These are phyloP conservation scores for Callimorpha dominula DNA, from an alignment of 2,888 invertebrate genomes.

Conservation along the genomic window DNA sequence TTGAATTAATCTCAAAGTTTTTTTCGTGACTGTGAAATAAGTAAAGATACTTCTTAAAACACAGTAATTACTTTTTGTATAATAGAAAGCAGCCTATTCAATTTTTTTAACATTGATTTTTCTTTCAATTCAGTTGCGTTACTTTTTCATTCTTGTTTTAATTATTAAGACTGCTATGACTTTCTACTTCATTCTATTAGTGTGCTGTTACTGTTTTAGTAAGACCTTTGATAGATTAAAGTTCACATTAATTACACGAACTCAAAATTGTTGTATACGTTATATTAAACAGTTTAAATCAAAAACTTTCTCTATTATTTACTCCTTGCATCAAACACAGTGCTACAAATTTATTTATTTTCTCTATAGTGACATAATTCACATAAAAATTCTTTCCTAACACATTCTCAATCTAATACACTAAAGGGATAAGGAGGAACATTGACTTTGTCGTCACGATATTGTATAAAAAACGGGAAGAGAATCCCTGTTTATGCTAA, in stretches of 20 bases:
- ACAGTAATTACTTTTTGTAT: no score
- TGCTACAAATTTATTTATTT: not conserved
- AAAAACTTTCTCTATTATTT: no score
- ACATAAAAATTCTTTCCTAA: slow-evolving; percentile 1
- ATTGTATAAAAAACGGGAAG: slow-evolving; percentile 13
- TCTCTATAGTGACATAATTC: not conserved
- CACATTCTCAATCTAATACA: slow-evolving; percentile 31
- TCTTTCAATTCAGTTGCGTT: no score
- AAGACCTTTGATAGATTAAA: no score
- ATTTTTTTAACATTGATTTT: no score
- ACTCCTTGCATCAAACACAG: not conserved
- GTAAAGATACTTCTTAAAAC: no score
- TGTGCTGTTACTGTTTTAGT: no score
- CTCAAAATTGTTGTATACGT: not conserved
- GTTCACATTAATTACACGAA: not conserved
- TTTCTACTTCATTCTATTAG: no score
- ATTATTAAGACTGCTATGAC: no score
- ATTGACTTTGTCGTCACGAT: slow-evolving; percentile 14
- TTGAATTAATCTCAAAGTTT: not conserved
- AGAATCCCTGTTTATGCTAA: slow-evolving; percentile 47
- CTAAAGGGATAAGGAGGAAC: slow-evolving; percentile 6
- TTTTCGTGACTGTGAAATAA: not conserved
- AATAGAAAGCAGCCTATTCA: no score
- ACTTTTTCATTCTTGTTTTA: no score
- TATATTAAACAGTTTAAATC: not conserved